These are phyloP conservation scores for Alethe castanea DNA, from an alignment of 2,113 vertebrate species.

Conservation along the genomic window DNA sequence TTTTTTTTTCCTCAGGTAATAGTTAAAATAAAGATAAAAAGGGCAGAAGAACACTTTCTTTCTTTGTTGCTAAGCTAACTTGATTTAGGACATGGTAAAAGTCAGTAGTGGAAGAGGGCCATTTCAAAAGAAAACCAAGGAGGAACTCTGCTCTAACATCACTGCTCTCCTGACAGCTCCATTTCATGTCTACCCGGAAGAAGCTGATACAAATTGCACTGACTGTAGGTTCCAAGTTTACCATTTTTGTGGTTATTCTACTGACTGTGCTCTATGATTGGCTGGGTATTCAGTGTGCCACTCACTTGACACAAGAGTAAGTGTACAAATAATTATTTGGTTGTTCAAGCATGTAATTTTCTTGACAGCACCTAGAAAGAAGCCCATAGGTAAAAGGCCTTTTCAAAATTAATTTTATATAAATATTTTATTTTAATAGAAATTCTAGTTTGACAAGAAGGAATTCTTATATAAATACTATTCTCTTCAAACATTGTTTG, in stretches of 20 bases:
- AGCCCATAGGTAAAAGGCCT: slow-evolving; percentile 44
- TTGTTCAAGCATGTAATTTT: slow-evolving; percentile 62
- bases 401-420: slow-evolving; percentile 61
- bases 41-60: neutral
- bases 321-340: slow-evolving; percentile 59
- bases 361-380: slow-evolving; percentile 6
- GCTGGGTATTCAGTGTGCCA: neutral
- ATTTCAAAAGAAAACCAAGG: neutral
- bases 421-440: no score
- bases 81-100: neutral
- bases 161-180: neutral
- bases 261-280: neutral
- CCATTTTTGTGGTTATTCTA: neutral
- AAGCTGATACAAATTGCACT: neutral
- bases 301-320: neutral
- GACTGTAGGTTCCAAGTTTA: neutral
- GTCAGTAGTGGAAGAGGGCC: neutral
- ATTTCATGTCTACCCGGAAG: neutral
- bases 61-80: neutral
- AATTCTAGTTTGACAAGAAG: neutral
- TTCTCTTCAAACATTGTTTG: slow-evolving; percentile 10
- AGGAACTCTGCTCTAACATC: neutral
- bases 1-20: neutral
- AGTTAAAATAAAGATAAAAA: neutral
- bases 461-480: neutral